These are phyloP conservation scores for Ochropleura plecta DNA, from an alignment of 2,888 invertebrate species.

Conservation along the genomic window DNA sequence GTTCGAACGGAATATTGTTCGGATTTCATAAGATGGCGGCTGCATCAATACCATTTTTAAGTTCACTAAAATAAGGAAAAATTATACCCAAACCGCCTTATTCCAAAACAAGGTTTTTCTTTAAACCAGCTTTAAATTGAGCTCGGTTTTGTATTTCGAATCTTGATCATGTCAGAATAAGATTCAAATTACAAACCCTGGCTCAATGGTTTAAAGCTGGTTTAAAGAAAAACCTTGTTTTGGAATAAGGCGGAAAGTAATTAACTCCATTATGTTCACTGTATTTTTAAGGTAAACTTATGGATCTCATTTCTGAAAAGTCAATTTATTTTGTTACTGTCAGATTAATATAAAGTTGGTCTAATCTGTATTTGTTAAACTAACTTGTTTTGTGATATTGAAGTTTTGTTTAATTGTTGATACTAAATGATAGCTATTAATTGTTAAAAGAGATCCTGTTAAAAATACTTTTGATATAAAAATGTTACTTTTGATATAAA, in stretches of 20 bases:
- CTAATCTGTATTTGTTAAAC: constrained; percentile 1
- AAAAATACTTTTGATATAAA: constrained; percentile 1
- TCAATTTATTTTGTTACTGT: not conserved
- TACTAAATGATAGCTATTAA: constrained; percentile 1
- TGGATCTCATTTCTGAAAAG: constrained; percentile 1
- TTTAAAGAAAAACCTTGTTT: too few relatives aligned
- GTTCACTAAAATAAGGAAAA: too few relatives aligned
- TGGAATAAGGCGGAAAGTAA: too few relatives aligned
- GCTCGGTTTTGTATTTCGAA: too few relatives aligned
- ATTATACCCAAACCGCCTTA: too few relatives aligned
- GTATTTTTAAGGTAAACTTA: not conserved
- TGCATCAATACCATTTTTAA: too few relatives aligned
- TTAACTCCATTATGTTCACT: too few relatives aligned
- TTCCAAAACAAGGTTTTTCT: too few relatives aligned
- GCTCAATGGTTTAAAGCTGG: too few relatives aligned
- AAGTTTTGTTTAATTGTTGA: constrained; percentile 1
- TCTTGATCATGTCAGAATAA: too few relatives aligned
- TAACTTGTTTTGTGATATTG: constrained; percentile 1
- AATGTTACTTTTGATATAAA: constrained; percentile 1
- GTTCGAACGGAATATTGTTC: constrained; percentile 6
- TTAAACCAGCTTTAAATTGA: too few relatives aligned
- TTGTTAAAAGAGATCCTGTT: constrained; percentile 1
- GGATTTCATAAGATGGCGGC: not conserved
- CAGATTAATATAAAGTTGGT: constrained; percentile 1
- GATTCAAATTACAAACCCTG: too few relatives aligned